Evolutionary conservation across 2,888 invertebrate species (phyloP).

Genomic region (Nasonia oneida): DNA sequence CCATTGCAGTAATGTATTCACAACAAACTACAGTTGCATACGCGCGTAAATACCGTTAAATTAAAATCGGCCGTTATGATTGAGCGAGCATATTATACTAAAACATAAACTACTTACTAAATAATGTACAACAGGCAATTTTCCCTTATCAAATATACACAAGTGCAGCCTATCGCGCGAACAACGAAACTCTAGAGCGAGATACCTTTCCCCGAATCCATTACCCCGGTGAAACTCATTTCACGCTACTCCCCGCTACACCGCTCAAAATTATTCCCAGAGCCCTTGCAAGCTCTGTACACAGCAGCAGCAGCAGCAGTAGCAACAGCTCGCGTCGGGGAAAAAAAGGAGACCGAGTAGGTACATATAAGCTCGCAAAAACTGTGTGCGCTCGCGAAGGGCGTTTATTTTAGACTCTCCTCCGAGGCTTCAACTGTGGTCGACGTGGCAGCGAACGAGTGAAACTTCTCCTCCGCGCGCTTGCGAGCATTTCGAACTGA

Average conservation of each 20-base stretch:
- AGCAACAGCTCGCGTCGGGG: background rate
- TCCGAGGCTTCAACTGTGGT: background rate
- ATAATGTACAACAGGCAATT: too few species aligned
- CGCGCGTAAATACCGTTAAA: too few species aligned
- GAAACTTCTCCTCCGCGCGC: conserved; percentile 5
- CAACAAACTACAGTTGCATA: too few species aligned
- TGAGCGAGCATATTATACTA: too few species aligned
- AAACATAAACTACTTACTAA: too few species aligned
- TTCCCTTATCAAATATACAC: background rate
- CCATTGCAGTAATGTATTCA: too few species aligned
- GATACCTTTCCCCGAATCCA: background rate
- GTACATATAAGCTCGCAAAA: background rate
- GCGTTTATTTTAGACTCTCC: conserved; percentile 40
- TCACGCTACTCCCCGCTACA: background rate
- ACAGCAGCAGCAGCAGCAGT: background rate
- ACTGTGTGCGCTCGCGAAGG: background rate
- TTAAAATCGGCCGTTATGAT: too few species aligned
- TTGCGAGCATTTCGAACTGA: conserved; percentile 35
- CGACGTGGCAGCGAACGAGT: background rate
- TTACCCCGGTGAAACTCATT: background rate
- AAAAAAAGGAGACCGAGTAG: background rate
- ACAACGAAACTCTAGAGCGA: background rate
- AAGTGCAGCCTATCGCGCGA: background rate
- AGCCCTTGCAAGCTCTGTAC: conserved; percentile 1
- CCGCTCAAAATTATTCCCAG: background rate